Evolutionary conservation across 2,888 invertebrate genomes (phyloP), one percentile per base, ranked within the genome.

Genomic region (Synergus umbraculus): DNA sequence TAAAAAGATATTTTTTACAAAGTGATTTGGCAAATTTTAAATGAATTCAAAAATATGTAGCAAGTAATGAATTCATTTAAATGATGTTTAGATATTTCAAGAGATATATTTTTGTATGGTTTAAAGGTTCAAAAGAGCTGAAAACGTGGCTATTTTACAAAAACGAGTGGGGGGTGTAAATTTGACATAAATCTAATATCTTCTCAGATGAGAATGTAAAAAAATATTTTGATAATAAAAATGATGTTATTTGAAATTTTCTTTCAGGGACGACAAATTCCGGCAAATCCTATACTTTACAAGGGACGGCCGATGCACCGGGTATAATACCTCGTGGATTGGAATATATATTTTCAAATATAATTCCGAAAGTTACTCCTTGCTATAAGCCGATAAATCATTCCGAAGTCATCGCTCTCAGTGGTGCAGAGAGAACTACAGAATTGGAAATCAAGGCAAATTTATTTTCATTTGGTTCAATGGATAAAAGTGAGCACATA

Each of bases 201-300:
- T 29, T 29, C 29, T 29, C 29, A 3, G 29, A 29, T 29, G 29
- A 29, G 29, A 29, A 29, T 29, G 29, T 3, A 29, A 29, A 29
- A 2, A 29, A 29, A 29, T 29, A 29, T 29, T 29, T 29, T 29
- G 29, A 29, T 29, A 29, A 29, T 29, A 29, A 29, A 29, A 29
- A 29, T 29, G 29, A 29, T 29, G 29, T 29, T 29, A 2, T 78
- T 69, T 79, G 18, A 12, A 41, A n/a, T 18, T 67, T 76, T 78
- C 58, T 82, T 78, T 5, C 76, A 92, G 92, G 98, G 44, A 96
- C 97, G 0, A 98, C 98, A 0, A 98, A 97, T 79, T 97, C 98
- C 0, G 98, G 98, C 37, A 98, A 98, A 92, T 97, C 97, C 0
- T 97, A 95, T 87, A 97, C 97, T 0, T 93, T 97, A 37, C 96